Evolutionary conservation across 2,888 invertebrate genomes (phyloP).

Genomic region (Lasioglossum lativentre): DNA sequence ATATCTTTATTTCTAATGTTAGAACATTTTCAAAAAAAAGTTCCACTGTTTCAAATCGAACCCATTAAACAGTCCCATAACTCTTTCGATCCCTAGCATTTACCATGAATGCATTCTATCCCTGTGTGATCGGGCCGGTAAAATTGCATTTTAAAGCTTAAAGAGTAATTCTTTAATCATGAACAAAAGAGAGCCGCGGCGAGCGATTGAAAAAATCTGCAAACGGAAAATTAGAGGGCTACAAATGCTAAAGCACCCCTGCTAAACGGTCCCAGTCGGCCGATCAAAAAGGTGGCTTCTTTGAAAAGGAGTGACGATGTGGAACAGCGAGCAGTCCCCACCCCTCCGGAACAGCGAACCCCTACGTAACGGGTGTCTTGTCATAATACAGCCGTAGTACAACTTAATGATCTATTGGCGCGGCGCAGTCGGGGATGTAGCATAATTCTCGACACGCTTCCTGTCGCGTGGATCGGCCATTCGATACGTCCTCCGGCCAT

Average conservation of each 20-base stretch:
- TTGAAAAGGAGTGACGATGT: conserved; percentile 60
- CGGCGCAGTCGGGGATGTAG: conserved; percentile 75
- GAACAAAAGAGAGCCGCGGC: background rate
- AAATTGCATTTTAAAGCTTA: background rate
- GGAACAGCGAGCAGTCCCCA: conserved; percentile 59
- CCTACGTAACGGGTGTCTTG: conserved; percentile 73
- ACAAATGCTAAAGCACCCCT: conserved; percentile 36
- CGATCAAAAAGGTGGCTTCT: conserved; percentile 51
- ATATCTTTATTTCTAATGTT: background rate
- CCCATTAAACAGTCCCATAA: background rate
- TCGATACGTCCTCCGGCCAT: conserved; percentile 71
- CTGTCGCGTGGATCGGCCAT: conserved; percentile 80
- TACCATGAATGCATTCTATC: background rate
- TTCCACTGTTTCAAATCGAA: background rate
- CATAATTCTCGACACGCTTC: conserved; percentile 82
- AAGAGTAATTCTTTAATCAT: conserved; percentile 9
- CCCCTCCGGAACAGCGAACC: conserved; percentile 33
- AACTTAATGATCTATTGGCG: conserved; percentile 82
- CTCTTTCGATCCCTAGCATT: background rate
- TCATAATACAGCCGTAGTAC: conserved; percentile 80
- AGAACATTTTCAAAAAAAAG: too few relatives aligned
- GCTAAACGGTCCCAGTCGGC: conserved; percentile 46
- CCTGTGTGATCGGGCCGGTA: background rate
- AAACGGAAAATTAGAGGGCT: conserved; percentile 51
- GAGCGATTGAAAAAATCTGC: conserved; percentile 38